A percentile compares a stretch with the other conserved stretches of the same genome.
Evolutionary conservation across 2,888 invertebrate genomes (phyloP).

Genomic region (Bombylius discolor): DNA sequence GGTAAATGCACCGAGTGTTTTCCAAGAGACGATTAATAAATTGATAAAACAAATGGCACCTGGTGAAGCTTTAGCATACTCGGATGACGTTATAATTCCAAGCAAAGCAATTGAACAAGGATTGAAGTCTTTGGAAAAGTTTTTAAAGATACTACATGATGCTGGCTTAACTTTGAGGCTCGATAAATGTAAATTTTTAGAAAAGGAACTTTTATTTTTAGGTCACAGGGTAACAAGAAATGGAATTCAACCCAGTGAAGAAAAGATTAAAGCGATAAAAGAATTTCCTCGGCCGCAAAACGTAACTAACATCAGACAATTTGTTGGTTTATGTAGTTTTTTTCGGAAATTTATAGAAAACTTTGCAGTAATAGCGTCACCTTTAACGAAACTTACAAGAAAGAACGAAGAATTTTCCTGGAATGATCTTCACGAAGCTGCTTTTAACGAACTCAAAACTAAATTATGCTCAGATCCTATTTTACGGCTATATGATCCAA

Average conservation of each 20-base stretch:
- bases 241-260: conserved; percentile 11
- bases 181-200: conserved; percentile 13
- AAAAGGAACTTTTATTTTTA: conserved; percentile 10
- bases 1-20: conserved; percentile 1
- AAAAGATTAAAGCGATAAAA: not conserved
- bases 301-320: not conserved
- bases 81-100: conserved; percentile 13
- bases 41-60: not conserved
- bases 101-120: conserved; percentile 7
- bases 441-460: conserved; percentile 14
- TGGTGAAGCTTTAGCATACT: conserved; percentile 5
- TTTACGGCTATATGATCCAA: conserved; percentile 18
- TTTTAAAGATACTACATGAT: conserved; percentile 9
- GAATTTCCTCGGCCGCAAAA: not conserved
- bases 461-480: conserved; percentile 16
- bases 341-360: conserved; percentile 2
- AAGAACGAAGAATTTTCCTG: conserved; percentile 10
- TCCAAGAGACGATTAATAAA: conserved; percentile 1
- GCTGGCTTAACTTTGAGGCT: conserved; percentile 11
- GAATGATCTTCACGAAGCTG: conserved; percentile 5
- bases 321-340: not conserved
- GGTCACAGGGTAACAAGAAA: conserved; percentile 11
- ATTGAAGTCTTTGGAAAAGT: conserved; percentile 3
- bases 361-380: conserved; percentile 1
- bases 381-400: conserved; percentile 4